These are phyloP conservation scores for Ara ararauna DNA, from an alignment of 2,797 vertebrate genomes.

Conservation along the genomic window DNA sequence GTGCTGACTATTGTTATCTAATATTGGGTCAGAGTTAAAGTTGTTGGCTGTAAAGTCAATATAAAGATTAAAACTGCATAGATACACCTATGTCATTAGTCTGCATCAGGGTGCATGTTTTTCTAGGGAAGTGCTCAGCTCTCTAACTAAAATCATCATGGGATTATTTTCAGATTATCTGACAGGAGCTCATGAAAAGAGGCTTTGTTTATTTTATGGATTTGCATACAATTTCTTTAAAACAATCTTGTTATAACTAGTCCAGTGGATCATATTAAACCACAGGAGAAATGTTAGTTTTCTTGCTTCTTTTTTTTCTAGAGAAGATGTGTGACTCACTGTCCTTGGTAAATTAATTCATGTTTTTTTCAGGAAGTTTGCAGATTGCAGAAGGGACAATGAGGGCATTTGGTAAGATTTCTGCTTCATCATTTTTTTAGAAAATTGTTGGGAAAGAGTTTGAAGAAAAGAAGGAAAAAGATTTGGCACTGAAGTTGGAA, in stretches of 20 bases:
- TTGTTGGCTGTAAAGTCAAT: background rate
- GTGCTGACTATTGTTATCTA: background rate
- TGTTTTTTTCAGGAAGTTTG: background rate
- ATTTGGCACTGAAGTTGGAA: background rate
- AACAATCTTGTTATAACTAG: constrained; percentile 49
- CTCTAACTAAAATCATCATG: constrained; percentile 40
- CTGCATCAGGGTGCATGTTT: background rate
- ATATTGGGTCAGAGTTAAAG: background rate
- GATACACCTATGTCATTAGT: background rate
- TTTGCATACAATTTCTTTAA: constrained; percentile 56
- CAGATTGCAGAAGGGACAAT: background rate
- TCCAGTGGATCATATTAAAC: constrained; percentile 14
- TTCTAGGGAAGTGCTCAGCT: background rate
- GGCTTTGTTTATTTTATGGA: constrained; percentile 61
- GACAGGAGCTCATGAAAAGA: constrained; percentile 34
- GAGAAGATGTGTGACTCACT: background rate
- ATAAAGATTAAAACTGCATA: background rate
- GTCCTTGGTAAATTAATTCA: background rate
- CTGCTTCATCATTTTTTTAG: background rate
- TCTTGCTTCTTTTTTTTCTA: background rate
- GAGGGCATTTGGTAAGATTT: background rate
- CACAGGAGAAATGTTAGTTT: constrained; percentile 31
- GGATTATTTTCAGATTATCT: constrained; percentile 69
- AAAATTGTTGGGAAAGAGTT: background rate
- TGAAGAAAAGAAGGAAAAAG: background rate